Conservation (phyloP, 2,113 vertebrate genomes). For the Triplophysa dalaica region DNA sequence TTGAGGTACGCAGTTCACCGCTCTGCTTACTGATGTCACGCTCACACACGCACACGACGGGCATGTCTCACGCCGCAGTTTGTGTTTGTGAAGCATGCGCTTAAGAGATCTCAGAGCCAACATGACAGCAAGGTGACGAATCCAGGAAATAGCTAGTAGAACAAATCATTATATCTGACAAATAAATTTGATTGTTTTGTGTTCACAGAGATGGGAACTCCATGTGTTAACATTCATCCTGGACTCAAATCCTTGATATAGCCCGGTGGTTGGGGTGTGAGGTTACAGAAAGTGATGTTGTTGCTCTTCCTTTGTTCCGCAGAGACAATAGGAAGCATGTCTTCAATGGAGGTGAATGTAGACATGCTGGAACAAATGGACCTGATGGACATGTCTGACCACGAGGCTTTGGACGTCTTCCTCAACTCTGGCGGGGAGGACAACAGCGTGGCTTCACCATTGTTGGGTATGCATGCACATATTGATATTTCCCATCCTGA, state of each 20-base stretch:
- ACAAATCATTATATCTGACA: not conserved
- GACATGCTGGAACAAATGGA: slow-evolving; percentile 99
- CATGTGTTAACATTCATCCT: slow-evolving; percentile 47
- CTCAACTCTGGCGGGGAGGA: slow-evolving; percentile 91
- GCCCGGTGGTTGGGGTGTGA: not conserved
- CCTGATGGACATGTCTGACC: slow-evolving; percentile 94
- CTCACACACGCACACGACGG: slow-evolving; percentile 26
- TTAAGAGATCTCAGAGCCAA: slow-evolving; percentile 37
- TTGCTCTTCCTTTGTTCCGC: slow-evolving; percentile 46
- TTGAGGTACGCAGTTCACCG: slow-evolving; percentile 57
- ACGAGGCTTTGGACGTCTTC: slow-evolving; percentile 95
- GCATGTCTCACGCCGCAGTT: slow-evolving; percentile 31
- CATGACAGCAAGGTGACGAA: slow-evolving; percentile 62
- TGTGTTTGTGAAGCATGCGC: slow-evolving; percentile 65
- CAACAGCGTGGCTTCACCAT: slow-evolving; percentile 78
- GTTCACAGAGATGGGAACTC: slow-evolving; percentile 2
- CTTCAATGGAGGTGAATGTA: slow-evolving; percentile 98
- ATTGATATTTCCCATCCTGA: not conserved
- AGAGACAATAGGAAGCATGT: slow-evolving; percentile 98
- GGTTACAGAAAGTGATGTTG: slow-evolving; percentile 20
- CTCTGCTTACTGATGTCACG: slow-evolving; percentile 37
- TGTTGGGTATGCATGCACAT: slow-evolving; percentile 73
- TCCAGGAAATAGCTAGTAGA: slow-evolving; percentile 57
- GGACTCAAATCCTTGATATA: slow-evolving; percentile 61
- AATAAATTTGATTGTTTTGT: not conserved